Evolutionary conservation across 2,888 invertebrate genomes (phyloP), one percentile per base, ranked within the genome.

Genomic region (Thelaira solivaga): DNA sequence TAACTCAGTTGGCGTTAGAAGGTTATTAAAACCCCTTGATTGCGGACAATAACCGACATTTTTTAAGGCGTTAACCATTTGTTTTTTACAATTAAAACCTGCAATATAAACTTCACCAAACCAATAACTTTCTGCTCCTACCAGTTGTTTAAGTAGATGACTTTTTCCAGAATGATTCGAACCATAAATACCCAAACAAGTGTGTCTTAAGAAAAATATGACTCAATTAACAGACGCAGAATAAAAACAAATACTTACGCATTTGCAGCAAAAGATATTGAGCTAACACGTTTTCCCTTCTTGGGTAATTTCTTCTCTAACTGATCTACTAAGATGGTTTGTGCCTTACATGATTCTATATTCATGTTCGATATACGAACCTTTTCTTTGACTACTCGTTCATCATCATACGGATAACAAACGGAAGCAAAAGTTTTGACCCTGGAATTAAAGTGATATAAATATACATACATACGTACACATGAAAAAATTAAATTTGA

Each of bases 91-190:
- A 2, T 91, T 91, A 78, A 90, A 81, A 4, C 92, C 91, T 57
- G 91, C 89, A 31, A 95, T 91, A 87, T 90, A 93, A 2, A 93
- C 93, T 80, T 93, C 92, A 0, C 95, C 95, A 74, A 91, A 91
- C 0, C 93, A 91, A 29, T 94, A 91, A 2, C 89, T 88, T 82
- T 93, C 92, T 84, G 95, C 94, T 0, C 96, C 96, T 76, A 96
- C 95, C 81, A 96, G 89, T 93, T 96, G 95, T 86, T 94, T 93
- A 85, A 97, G 95, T 0, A 96, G 94, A 8, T 93, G 93, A 0
- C 95, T 94, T 88, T 96, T 96, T 0, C 95, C 96, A 0, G 95
- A 94, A 11, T 95, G 95, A 83, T 95, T 95, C 0, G 94, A 92
- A 0, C 95, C 95, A 65, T 94, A 90, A 29, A 95, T 89, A 6